Evolutionary conservation across 2,113 vertebrate genomes (phyloP).

Genomic region (Scopus umbretta): DNA sequence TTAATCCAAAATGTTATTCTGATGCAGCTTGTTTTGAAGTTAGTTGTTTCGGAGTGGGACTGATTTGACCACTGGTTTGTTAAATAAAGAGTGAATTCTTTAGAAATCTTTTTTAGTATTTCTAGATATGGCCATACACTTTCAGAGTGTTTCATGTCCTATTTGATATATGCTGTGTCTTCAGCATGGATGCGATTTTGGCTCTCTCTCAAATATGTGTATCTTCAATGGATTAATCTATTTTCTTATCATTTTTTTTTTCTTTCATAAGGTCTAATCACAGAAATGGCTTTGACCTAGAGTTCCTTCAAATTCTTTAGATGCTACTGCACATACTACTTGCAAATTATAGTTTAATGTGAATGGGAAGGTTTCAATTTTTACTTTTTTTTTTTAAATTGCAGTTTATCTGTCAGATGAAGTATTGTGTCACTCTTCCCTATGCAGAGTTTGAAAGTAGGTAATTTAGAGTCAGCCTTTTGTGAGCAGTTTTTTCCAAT

Average conservation of each 20-base stretch:
- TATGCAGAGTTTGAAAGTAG: neutral
- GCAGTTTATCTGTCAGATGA: neutral
- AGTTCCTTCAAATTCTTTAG: neutral
- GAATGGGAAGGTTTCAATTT: neutral
- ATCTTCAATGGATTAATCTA: neutral
- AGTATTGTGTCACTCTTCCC: neutral
- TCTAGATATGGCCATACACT: neutral
- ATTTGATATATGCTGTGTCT: neutral
- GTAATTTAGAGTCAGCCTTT: neutral
- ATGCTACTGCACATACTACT: neutral
- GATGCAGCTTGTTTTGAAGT: neutral
- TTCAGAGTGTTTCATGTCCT: neutral
- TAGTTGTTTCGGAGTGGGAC: neutral
- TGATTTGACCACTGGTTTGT: neutral
- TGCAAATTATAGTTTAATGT: neutral
- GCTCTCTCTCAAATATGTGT: neutral
- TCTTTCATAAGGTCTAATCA: neutral
- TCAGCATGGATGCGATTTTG: neutral
- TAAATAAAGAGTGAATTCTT: neutral
- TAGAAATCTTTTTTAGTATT: neutral
- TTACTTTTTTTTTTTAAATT: neutral
- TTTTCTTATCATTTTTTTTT: neutral
- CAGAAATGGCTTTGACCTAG: neutral
- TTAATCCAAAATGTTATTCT: neutral
- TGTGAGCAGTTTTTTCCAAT: neutral